Evolutionary conservation across 2,113 vertebrate genomes (phyloP).

Genomic region (Nematolebias whitei): DNA sequence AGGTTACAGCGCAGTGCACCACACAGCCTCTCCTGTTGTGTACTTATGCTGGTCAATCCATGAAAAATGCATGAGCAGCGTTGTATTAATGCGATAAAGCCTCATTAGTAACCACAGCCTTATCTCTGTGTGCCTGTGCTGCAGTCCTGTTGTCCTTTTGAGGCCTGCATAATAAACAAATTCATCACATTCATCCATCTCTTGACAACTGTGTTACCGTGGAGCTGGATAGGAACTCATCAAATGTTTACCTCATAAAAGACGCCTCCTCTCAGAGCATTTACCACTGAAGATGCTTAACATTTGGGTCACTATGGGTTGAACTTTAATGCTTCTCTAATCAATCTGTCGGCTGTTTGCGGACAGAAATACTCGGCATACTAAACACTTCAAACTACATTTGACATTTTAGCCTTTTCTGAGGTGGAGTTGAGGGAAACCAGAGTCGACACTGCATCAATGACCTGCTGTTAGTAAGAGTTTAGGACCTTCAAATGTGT

Average conservation of each 20-base stretch:
- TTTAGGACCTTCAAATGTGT: no score
- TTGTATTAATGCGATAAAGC: conserved; percentile 45
- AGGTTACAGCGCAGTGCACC: conserved; percentile 24
- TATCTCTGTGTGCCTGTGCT: conserved; percentile 24
- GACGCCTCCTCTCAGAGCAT: conserved; percentile 7
- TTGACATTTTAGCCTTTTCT: conserved; percentile 4
- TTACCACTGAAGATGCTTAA: conserved; percentile 2
- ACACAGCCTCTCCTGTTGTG: conserved; percentile 16
- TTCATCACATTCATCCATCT: conserved; percentile 53
- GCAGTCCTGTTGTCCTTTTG: conserved; percentile 44
- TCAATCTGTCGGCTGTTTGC: conserved; percentile 1
- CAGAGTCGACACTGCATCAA: neutral
- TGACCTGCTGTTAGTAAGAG: neutral
- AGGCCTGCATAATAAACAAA: conserved; percentile 68
- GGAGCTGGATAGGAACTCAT: conserved; percentile 13
- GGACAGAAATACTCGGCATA: neutral
- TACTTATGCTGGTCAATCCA: conserved; percentile 29
- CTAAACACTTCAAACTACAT: neutral
- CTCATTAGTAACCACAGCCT: conserved; percentile 62
- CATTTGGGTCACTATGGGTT: neutral
- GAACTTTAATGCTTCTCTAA: conserved; percentile 14
- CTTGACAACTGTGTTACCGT: conserved; percentile 36
- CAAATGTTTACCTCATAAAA: conserved; percentile 24
- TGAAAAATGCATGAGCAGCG: conserved; percentile 69
- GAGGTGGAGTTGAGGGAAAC: neutral